Evolutionary conservation across 2,888 invertebrate genomes (phyloP), one percentile per base, ranked within the genome.

Genomic region (Folsomia manolachei): DNA sequence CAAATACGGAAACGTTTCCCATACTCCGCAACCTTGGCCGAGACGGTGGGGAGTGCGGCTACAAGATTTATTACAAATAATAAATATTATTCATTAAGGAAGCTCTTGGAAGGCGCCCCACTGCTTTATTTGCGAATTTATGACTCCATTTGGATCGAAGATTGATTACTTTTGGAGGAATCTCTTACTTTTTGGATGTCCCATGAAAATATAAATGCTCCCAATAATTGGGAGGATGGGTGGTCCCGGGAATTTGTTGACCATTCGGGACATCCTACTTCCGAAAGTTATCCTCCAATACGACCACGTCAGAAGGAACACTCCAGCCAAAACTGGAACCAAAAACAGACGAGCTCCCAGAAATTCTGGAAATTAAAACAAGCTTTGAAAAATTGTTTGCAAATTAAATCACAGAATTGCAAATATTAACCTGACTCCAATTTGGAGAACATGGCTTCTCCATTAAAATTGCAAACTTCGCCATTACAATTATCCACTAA

Each of bases 1-100:
- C 71, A 71, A 14, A 71, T 1, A 1, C 53, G 26, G 19, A 63
- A 63, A 18, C 60, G 52, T 4, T 21, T 27, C 26, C 71, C 71
- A 26, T 66, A 51, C 24, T 67, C 61, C n/a, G 39, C 7, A 2
- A 39, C 19, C 4, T 14, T 4, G 21, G 4, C 21, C 4, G 19
- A 4, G 7, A 56, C 19, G 4, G 39, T 39, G 4, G 39, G 39
- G 14, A 39, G 39, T 39, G 14, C 39, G 39, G 4, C 39, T 39
- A 14, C 39, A 39, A 14, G 39, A n/a, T n/a, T n/a, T n/a, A n/a
- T n/a, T n/a, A n/a, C n/a, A n/a, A n/a, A n/a, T n/a, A n/a, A n/a
- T n/a, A n/a, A n/a, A n/a, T n/a, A n/a, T n/a, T 9, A 39, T 39
- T 39, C 14, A 39, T 39, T 39, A 9, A 39, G 39, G 14, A 39